These are phyloP conservation scores for Yponomeuta malinellus DNA, from an alignment of 2,888 invertebrate species.

Conservation along the genomic window DNA sequence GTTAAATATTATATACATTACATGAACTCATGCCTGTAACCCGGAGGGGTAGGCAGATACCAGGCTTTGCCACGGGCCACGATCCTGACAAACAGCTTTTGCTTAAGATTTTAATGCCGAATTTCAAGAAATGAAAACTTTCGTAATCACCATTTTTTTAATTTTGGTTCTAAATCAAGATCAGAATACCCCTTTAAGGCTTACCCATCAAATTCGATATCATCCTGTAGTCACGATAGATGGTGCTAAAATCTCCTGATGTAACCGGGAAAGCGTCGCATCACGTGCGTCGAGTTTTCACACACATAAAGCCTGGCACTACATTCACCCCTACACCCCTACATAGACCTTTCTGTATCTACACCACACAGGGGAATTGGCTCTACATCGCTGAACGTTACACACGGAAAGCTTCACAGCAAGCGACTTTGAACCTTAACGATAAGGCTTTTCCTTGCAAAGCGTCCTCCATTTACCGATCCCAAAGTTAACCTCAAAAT, in stretches of 20 bases:
- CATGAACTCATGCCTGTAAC: too few relatives aligned
- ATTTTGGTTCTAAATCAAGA: too few relatives aligned
- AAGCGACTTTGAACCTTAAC: slow-evolving; percentile 53
- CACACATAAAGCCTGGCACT: slow-evolving; percentile 41
- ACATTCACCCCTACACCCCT: slow-evolving; percentile 35
- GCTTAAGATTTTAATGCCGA: too few relatives aligned
- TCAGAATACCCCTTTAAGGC: too few relatives aligned
- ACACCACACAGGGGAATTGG: slow-evolving; percentile 34
- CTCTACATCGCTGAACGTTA: slow-evolving; percentile 31
- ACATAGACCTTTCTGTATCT: slow-evolving; percentile 22
- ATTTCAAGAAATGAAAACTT: too few relatives aligned
- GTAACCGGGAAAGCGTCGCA: slow-evolving; percentile 27
- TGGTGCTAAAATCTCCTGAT: slow-evolving; percentile 16
- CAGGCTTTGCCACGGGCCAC: too few relatives aligned
- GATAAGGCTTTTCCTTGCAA: slow-evolving; percentile 40
- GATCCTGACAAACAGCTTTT: too few relatives aligned
- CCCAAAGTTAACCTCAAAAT: slow-evolving; percentile 69
- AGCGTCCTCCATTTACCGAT: slow-evolving; percentile 65
- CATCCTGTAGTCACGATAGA: neutral
- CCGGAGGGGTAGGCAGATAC: too few relatives aligned
- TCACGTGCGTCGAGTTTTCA: slow-evolving; percentile 30
- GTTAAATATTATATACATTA: too few relatives aligned
- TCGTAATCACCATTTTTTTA: too few relatives aligned
- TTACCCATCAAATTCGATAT: neutral
- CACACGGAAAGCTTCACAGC: slow-evolving; percentile 31